Evolutionary conservation across 2,797 vertebrate species (phyloP).

Genomic region (Peromyscus attwateri): DNA sequence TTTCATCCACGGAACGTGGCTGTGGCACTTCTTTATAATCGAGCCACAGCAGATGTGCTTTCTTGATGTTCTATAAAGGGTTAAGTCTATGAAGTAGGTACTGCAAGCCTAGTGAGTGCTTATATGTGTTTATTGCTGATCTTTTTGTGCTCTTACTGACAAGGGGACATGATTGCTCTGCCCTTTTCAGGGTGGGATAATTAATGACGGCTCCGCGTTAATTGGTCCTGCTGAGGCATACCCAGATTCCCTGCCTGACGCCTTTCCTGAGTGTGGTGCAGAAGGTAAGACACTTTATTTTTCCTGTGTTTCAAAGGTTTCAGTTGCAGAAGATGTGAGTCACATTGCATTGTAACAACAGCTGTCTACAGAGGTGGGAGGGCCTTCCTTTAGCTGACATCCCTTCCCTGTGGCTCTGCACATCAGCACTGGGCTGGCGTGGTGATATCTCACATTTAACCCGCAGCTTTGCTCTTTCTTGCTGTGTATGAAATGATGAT

Average conservation of each 20-base stretch:
- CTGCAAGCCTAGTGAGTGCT: neutral
- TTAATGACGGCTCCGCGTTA: conserved; percentile 97
- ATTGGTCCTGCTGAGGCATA: conserved; percentile 96
- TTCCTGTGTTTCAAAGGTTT: neutral
- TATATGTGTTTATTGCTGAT: neutral
- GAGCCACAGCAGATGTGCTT: too few relatives aligned
- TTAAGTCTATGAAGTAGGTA: neutral
- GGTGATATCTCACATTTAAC: neutral
- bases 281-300: conserved; percentile 90
- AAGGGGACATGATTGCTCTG: conserved; percentile 10
- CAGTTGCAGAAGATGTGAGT: neutral
- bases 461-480: neutral
- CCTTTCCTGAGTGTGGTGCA: conserved; percentile 94
- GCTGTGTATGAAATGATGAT: conserved; percentile 1
- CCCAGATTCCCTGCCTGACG: conserved; percentile 92
- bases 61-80: neutral
- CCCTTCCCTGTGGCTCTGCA: neutral
- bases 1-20: too few relatives aligned
- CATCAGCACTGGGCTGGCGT: neutral
- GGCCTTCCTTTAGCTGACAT: neutral
- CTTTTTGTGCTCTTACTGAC: neutral
- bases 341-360: neutral
- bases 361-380: neutral
- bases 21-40: accelerated
- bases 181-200: conserved; percentile 93